phyloP scores from a whole-genome alignment of 1,140 invertebrate genomes.

The Drosophila pachea region DNA sequence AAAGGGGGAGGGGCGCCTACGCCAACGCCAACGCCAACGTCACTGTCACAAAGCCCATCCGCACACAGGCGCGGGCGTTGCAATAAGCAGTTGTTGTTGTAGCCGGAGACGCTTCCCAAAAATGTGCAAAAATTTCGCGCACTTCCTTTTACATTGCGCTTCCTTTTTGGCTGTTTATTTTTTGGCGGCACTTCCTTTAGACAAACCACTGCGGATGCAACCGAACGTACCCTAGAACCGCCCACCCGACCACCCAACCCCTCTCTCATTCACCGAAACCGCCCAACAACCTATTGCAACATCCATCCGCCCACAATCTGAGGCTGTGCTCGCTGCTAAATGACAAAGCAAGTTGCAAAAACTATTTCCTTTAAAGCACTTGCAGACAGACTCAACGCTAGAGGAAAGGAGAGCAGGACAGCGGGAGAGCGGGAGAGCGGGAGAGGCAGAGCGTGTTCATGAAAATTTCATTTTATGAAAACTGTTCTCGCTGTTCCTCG shows the following conservation, averaged over 20 bases:
- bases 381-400: constrained; percentile 4
- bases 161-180: constrained; percentile 67
- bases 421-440: not conserved
- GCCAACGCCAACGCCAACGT: constrained; percentile 6
- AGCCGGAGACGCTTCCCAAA: constrained; percentile 33
- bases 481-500: constrained; percentile 27
- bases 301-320: constrained; percentile 22
- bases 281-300: not conserved
- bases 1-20: constrained; percentile 17
- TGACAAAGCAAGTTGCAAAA: constrained; percentile 60
- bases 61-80: too few relatives aligned
- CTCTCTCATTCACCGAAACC: not conserved
- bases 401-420: not conserved
- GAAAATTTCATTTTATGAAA: constrained; percentile 58
- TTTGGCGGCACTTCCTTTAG: constrained; percentile 60
- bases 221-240: constrained; percentile 31
- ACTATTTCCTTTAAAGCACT: constrained; percentile 38
- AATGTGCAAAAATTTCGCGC: constrained; percentile 71
- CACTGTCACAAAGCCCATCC: too few relatives aligned
- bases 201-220: constrained; percentile 69
- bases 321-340: constrained; percentile 33
- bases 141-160: constrained; percentile 70
- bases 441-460: constrained; percentile 29
- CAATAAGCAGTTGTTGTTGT: constrained; percentile 15
- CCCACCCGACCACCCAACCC: too few relatives aligned